Percentiles rank a stretch among this genome's conserved stretches.
These are phyloP conservation scores for Galaxea fascicularis DNA, from an alignment of 92 coral and sea anemone species.

Conservation along the genomic window DNA sequence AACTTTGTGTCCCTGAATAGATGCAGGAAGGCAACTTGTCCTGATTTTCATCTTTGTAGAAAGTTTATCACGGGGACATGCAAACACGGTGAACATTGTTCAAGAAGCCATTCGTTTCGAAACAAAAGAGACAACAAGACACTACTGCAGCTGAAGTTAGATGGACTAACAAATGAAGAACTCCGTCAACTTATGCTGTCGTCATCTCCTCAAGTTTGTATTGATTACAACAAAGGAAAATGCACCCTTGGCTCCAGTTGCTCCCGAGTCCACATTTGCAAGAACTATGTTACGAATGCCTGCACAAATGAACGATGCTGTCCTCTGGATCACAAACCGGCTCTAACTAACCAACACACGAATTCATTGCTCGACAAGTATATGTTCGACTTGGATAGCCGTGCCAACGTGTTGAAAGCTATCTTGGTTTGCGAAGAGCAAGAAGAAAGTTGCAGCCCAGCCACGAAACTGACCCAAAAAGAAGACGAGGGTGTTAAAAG, in stretches of 20 bases:
- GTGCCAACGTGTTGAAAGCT: neutral
- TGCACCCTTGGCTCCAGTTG: neutral
- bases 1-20: slow-evolving; percentile 1
- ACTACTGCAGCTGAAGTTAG: neutral
- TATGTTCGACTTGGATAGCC: neutral
- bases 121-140: slow-evolving; percentile 19
- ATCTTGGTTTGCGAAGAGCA: slow-evolving; percentile 9
- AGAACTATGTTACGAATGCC: neutral
- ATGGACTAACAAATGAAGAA: slow-evolving; percentile 9
- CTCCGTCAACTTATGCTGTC: slow-evolving; percentile 21
- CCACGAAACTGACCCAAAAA: neutral
- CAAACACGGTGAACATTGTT: neutral
- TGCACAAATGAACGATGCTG: neutral
- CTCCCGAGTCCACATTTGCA: slow-evolving; percentile 16
- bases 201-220: slow-evolving; percentile 29
- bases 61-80: slow-evolving; percentile 25
- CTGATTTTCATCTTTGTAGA: slow-evolving; percentile 19
- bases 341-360: slow-evolving; percentile 2
- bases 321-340: slow-evolving; percentile 8
- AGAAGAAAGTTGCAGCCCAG: neutral
- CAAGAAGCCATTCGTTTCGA: slow-evolving; percentile 18
- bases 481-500: neutral
- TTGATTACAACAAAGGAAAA: neutral
- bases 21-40: neutral
- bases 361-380: slow-evolving; percentile 12